These are phyloP conservation scores for Oryzias javanicus DNA, from an alignment of 2,113 vertebrate genomes.

Conservation along the genomic window DNA sequence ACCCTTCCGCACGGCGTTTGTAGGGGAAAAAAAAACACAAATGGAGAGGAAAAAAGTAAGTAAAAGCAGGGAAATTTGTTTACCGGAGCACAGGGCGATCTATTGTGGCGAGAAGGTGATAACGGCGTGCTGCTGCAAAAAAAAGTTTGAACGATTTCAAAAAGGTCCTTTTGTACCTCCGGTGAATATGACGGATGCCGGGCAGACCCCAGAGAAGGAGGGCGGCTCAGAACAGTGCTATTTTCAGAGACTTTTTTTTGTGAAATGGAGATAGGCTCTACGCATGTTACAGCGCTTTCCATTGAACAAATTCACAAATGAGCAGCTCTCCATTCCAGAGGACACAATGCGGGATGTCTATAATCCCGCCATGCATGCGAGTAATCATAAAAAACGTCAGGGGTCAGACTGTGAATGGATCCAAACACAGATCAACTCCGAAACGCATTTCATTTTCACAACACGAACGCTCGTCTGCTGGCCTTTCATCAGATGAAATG, in stretches of 20 bases:
- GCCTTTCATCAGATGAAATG: constrained; percentile 42
- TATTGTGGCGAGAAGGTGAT: constrained; percentile 45
- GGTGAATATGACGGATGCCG: constrained; percentile 57
- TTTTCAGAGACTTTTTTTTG: constrained; percentile 31
- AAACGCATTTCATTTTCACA: constrained; percentile 43
- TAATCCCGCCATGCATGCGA: constrained; percentile 13
- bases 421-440: constrained; percentile 40
- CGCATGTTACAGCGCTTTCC: constrained; percentile 11
- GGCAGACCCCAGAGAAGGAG: constrained; percentile 30
- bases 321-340: background rate
- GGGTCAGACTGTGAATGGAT: constrained; percentile 50
- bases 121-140: constrained; percentile 48
- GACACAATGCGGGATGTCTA: constrained; percentile 15
- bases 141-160: constrained; percentile 58
- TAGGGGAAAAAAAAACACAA: background rate
- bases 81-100: constrained; percentile 45
- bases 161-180: constrained; percentile 50
- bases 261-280: constrained; percentile 17
- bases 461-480: constrained; percentile 24
- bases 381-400: constrained; percentile 29
- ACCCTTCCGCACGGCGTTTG: background rate
- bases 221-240: constrained; percentile 14
- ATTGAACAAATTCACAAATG: constrained; percentile 18
- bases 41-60: constrained; percentile 3
- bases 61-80: constrained; percentile 45